Evolutionary conservation across 2,888 invertebrate genomes (phyloP).

Genomic region (Mythimna lalbum): DNA sequence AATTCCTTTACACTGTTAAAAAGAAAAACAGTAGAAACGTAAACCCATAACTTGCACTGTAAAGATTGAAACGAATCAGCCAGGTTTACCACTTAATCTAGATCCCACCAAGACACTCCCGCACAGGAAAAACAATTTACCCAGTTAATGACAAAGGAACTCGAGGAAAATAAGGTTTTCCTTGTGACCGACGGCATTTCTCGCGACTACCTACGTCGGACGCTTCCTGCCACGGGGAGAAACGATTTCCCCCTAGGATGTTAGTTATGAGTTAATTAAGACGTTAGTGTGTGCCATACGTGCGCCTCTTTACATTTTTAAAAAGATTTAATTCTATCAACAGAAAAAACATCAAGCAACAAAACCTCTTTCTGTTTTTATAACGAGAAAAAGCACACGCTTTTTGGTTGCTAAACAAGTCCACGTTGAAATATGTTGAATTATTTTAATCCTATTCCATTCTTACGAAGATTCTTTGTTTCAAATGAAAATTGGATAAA

Average conservation of each 20-base stretch:
- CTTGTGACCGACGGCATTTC: slow-evolving; percentile 65
- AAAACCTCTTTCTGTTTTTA: slow-evolving; percentile 24
- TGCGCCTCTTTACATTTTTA: slow-evolving; percentile 36
- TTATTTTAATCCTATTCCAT: slow-evolving; percentile 61
- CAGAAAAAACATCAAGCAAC: slow-evolving; percentile 4
- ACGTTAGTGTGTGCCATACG: slow-evolving; percentile 35
- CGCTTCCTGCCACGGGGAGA: slow-evolving; percentile 61
- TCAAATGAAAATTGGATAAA: slow-evolving; percentile 76
- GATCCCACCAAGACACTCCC: slow-evolving; percentile 76
- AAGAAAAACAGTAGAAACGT: slow-evolving; percentile 55
- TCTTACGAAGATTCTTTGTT: slow-evolving; percentile 71
- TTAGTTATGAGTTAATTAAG: slow-evolving; percentile 65
- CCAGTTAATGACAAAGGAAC: slow-evolving; percentile 81
- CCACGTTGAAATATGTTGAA: slow-evolving; percentile 51
- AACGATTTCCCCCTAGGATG: slow-evolving; percentile 58
- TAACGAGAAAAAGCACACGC: slow-evolving; percentile 6
- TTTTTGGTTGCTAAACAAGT: slow-evolving; percentile 22
- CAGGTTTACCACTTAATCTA: slow-evolving; percentile 81
- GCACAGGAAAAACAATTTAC: slow-evolving; percentile 83
- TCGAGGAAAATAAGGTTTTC: slow-evolving; percentile 75
- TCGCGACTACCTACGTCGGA: slow-evolving; percentile 48
- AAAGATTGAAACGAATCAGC: slow-evolving; percentile 71
- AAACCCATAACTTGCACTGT: slow-evolving; percentile 68
- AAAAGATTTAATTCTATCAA: slow-evolving; percentile 26
- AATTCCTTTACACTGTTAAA: slow-evolving; percentile 10